A percentile compares a stretch with the other conserved stretches of the same genome.
Evolutionary conservation across 2,113 vertebrate genomes (phyloP).

Genomic region (Tympanuchus pallidicinctus): DNA sequence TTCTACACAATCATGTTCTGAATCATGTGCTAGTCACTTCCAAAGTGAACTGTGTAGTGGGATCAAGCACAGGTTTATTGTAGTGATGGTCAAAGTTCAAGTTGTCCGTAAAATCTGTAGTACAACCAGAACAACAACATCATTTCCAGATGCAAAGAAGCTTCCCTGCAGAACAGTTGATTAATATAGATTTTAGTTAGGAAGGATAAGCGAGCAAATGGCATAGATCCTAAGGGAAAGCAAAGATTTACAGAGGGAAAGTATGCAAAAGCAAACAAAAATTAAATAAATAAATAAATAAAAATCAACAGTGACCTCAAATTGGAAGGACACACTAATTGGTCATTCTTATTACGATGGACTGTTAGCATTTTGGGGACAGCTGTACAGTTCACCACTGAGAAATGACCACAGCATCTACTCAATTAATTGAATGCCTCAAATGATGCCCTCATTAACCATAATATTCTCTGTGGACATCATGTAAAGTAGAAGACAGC

Average conservation of each 20-base stretch:
- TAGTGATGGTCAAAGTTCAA: rapidly evolving
- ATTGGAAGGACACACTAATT: background rate
- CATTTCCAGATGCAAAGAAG: background rate
- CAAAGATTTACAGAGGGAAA: background rate
- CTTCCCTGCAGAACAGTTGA: background rate
- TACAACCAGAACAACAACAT: background rate
- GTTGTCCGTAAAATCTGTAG: background rate
- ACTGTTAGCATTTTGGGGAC: background rate
- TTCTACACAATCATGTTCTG: background rate
- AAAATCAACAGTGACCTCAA: background rate
- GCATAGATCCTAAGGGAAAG: slow-evolving; percentile 5
- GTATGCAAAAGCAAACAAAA: background rate
- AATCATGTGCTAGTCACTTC: background rate
- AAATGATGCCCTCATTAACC: background rate
- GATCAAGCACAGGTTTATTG: rapidly evolving
- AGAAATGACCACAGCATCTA: background rate
- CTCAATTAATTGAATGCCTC: background rate
- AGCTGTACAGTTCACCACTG: background rate
- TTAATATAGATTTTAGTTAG: background rate
- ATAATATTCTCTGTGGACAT: background rate
- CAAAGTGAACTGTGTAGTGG: rapidly evolving
- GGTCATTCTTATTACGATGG: background rate
- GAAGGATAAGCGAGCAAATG: slow-evolving; percentile 26
- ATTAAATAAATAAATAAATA: background rate
- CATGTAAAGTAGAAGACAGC: background rate